Base-by-base conservation (phyloP, 2,797 vertebrate species). In the Hypotaenidia philippensis region DNA sequence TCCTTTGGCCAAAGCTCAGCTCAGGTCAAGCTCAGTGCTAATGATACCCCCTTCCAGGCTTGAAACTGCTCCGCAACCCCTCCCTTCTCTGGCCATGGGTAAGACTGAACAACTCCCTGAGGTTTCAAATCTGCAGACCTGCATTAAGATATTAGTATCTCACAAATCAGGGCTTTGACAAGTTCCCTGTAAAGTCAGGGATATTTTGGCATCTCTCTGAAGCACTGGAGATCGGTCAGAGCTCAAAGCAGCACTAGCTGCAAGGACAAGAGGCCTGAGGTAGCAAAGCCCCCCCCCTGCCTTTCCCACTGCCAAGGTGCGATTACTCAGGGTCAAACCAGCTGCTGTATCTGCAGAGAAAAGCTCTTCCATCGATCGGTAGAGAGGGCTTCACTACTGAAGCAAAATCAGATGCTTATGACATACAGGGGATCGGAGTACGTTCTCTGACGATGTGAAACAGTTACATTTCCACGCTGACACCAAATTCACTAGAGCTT, bases 1-100 rank as follows among this genome's bases (percentile, higher is more conserved):
- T 84, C 90, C 86, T 60, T 77, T 38, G 64, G 93, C 90, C 93
- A 95, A 86, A 89, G 90, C 83, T 94, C 93, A 92, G 56, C 72
- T 91, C 76, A 86, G 91, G 96, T 95, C 87, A 91, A 75, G 75
- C 82, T 89, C 79, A 23, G 85, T 55, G 69, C 90, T 96, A 94
- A 90, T n/a, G 59, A 91, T 26, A 79, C 13, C 32, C 31, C 13
- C 69, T 85, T 93, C 53, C 53, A 87, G 90, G 77, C 90, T 41
- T 50, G 38, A 44, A 61, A 64, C 4, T 23, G n/a, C 71, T 90
- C 74, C 27, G 61, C 79, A 87, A 22, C 9, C 36, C 68, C 69
- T 87, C 82, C 56, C n/a, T 5, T 50, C 68, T 34, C 45, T 5
- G 19, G 27, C 83, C 1, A 3, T 0, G 3, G 49, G 31, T 53